These are phyloP conservation scores for Heterodera filipjevi DNA, from an alignment of 2,888 invertebrate genomes.

Conservation along the genomic window DNA sequence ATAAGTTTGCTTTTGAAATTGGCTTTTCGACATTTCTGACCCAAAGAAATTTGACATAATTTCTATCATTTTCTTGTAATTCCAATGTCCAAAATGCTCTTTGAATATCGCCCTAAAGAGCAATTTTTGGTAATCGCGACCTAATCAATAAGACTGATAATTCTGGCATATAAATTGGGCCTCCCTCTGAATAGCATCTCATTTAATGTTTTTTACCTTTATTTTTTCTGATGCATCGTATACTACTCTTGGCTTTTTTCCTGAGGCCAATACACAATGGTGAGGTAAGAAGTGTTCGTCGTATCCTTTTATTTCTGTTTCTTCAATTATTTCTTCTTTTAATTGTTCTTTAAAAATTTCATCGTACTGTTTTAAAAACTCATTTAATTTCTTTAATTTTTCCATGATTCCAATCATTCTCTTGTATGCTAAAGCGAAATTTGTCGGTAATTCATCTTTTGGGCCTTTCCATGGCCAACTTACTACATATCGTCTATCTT, in stretches of 20 bases:
- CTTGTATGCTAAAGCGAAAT: neutral
- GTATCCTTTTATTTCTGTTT: neutral
- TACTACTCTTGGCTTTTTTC: slow-evolving; percentile 10
- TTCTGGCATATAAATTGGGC: slow-evolving; percentile 16
- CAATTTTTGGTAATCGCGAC: slow-evolving; percentile 20
- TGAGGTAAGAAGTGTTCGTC: slow-evolving; percentile 1
- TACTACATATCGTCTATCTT: neutral
- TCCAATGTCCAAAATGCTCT: no score
- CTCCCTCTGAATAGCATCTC: slow-evolving; percentile 11
- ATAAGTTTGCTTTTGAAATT: no score
- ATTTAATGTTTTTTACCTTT: slow-evolving; percentile 7
- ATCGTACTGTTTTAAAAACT: neutral
- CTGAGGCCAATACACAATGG: neutral
- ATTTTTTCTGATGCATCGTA: slow-evolving; percentile 21
- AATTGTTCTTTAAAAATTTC: neutral
- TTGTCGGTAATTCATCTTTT: neutral
- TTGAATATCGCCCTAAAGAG: no score
- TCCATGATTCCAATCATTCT: neutral
- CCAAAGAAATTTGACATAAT: no score
- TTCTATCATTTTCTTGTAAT: no score
- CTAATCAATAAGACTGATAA: slow-evolving; percentile 16
- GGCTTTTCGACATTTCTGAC: no score
- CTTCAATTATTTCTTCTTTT: neutral
- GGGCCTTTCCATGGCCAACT: slow-evolving; percentile 8
- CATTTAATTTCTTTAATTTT: neutral